Base-by-base conservation (phyloP, 2,797 vertebrate genomes). In the Danio tinwini region DNA sequence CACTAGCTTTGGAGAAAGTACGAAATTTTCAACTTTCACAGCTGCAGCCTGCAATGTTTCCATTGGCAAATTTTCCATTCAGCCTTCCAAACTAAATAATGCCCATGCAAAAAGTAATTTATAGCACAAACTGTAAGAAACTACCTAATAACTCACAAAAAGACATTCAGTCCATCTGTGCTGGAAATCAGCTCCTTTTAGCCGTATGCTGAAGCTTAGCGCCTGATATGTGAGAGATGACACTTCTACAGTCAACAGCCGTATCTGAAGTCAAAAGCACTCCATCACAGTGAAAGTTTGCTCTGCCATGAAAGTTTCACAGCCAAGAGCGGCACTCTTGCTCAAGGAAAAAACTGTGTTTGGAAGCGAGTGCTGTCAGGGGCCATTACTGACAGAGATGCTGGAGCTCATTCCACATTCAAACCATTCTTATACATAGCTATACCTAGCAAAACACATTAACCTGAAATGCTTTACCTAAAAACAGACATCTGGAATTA, bases 301-400 rank as follows among this genome's bases (percentile, higher is more conserved):
- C 55, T 14, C 59, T 55, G 52, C 49, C 12, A 59, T 17, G 45
- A 7, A 78, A 13, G 45, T 12, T 74, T 74, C 29, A 44, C 61
- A 76, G 53, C 42, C 68, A 80, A 69, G 7, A 40, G 61, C 62
- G 29, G 76, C 62, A 68, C 62, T 69, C 67, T 62, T 76, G 19
- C 56, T 59, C 21, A 50, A 65, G 71, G 17, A 62, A 29, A 55
- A 56, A 77, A 53, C 40, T 13, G 29, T 62, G 45, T 56, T 68
- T 67, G 40, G 75, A 86, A 74, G 64, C 67, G 70, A 70, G 74
- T 82, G 81, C 84, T 86, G 84, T 88, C 88, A 67, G 17, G 21
- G 74, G 68, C 3, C 37, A 85, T 87, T 74, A 77, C 53, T 6
- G 5, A 49, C 40, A 5, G 53, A 47, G 49, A 55, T 76, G 13